These are phyloP conservation scores for Triops cancriformis DNA, from an alignment of 1,140 invertebrate genomes.

Conservation along the genomic window DNA sequence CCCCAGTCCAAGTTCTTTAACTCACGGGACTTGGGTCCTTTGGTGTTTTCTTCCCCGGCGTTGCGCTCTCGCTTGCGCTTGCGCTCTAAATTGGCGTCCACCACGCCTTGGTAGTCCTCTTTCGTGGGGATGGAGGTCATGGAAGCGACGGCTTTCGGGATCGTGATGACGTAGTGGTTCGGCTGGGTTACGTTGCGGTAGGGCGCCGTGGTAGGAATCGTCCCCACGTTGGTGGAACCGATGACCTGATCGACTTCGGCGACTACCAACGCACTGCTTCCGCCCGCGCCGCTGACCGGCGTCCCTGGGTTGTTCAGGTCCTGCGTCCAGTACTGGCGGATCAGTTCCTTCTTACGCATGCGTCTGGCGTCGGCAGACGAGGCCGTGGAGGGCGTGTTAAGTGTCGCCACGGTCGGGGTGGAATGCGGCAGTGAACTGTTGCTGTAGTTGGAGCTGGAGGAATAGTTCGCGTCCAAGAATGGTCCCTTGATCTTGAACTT, in stretches of 20 bases:
- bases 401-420: slow-evolving; percentile 40
- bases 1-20: slow-evolving; percentile 33
- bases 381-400: slow-evolving; percentile 41
- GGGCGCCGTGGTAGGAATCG: slow-evolving; percentile 51
- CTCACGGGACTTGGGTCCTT: slow-evolving; percentile 30
- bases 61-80: slow-evolving; percentile 48
- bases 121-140: slow-evolving; percentile 73
- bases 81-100: slow-evolving; percentile 46
- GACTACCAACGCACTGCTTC: background rate
- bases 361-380: slow-evolving; percentile 60
- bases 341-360: slow-evolving; percentile 80
- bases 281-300: slow-evolving; percentile 32
- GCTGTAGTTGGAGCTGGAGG: slow-evolving; percentile 29
- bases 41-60: slow-evolving; percentile 25
- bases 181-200: slow-evolving; percentile 33
- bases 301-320: slow-evolving; percentile 58
- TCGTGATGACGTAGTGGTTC: slow-evolving; percentile 63
- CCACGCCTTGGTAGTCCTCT: slow-evolving; percentile 59
- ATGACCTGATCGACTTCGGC: slow-evolving; percentile 24
- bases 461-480: slow-evolving; percentile 65
- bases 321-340: slow-evolving; percentile 74
- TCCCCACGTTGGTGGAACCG: slow-evolving; percentile 29
- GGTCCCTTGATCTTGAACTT: slow-evolving; percentile 87
- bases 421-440: slow-evolving; percentile 25
- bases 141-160: slow-evolving; percentile 75